A percentile compares a stretch with the other conserved stretches of the same genome.
These are phyloP conservation scores for Cataglyphis rosenhaueri DNA, from an alignment of 2,888 invertebrate species.

Conservation along the genomic window DNA sequence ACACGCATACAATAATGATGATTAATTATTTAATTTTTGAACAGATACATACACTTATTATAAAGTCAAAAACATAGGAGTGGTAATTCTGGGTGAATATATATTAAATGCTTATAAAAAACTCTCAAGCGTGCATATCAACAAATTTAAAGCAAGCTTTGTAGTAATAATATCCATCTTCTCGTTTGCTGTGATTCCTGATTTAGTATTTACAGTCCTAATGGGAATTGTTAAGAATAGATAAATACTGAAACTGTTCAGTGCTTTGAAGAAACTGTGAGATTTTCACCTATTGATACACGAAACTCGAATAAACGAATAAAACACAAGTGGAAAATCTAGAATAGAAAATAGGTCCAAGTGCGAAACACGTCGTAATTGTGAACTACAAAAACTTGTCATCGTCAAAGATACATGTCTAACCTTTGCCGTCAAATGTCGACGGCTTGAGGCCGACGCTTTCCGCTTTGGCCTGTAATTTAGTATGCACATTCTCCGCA, in stretches of 20 bases:
- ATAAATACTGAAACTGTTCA: constrained; percentile 7
- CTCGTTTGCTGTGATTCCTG: neutral
- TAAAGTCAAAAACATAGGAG: constrained; percentile 15
- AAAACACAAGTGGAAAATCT: constrained; percentile 58
- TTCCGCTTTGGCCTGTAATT: constrained; percentile 97
- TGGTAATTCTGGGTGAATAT: constrained; percentile 6
- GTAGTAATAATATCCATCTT: constrained; percentile 15
- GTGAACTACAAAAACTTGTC: constrained; percentile 57
- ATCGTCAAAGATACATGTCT: constrained; percentile 73
- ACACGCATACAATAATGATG: neutral
- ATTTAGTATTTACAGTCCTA: constrained; percentile 4
- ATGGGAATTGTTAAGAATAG: constrained; percentile 36
- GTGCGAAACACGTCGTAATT: constrained; percentile 68
- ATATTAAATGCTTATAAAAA: constrained; percentile 7
- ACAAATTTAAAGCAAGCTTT: constrained; percentile 20
- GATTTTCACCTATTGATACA: constrained; percentile 2
- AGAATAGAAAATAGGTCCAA: constrained; percentile 64
- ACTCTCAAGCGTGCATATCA: constrained; percentile 20
- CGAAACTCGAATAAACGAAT: constrained; percentile 11
- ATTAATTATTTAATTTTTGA: constrained; percentile 4
- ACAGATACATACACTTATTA: neutral
- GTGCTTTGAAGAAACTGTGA: constrained; percentile 3
- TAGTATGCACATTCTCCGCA: constrained; percentile 96
- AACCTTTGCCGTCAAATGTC: constrained; percentile 85
- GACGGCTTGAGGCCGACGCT: constrained; percentile 88